Percentiles rank a stretch among this genome's conserved stretches.
Conservation (phyloP, 2,797 vertebrate species). For the Sebastes nivosus region DNA sequence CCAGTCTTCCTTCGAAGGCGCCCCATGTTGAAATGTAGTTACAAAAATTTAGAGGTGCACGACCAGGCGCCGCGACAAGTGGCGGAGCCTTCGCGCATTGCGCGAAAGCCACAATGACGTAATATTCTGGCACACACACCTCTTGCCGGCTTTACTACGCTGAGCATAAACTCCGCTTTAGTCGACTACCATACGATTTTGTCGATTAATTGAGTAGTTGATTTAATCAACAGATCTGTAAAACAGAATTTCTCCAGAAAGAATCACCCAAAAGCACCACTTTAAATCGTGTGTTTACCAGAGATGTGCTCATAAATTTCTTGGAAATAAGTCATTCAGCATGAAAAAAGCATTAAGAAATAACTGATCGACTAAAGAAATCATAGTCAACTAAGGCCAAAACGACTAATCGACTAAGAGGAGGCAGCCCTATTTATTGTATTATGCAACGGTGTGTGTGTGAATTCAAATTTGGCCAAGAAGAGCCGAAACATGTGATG, state of each 20-base stretch:
- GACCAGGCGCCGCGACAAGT: too few species aligned
- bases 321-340: not conserved
- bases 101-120: too few species aligned
- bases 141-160: too few species aligned
- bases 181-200: not conserved
- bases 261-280: not conserved
- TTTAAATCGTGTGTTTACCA: not conserved
- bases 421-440: not conserved
- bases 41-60: too few species aligned
- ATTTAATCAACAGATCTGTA: too few species aligned
- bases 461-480: constrained; percentile 18
- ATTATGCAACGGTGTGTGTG: not conserved
- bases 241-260: not conserved
- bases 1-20: too few species aligned
- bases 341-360: not conserved
- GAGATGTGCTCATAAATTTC: not conserved
- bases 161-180: too few species aligned
- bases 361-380: not conserved
- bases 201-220: too few species aligned
- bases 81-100: rapidly evolving
- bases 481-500: constrained; percentile 3
- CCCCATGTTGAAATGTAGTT: too few species aligned
- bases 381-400: not conserved
- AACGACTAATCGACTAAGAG: not conserved
- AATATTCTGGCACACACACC: too few species aligned